Evolutionary conservation across 2,888 invertebrate species (phyloP).

Genomic region (Xylota segnis): DNA sequence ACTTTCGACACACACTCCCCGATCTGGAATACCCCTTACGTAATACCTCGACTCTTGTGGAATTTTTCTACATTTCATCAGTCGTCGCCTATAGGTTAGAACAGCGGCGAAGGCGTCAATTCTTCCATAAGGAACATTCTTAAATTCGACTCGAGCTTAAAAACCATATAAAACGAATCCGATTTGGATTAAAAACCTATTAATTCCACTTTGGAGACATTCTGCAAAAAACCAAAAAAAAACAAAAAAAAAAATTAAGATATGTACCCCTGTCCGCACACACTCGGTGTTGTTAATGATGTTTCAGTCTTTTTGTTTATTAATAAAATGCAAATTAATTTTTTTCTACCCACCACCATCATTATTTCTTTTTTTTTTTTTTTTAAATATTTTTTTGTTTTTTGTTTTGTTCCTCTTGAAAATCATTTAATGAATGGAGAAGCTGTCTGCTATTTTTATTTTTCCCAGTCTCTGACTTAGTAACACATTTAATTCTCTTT

Average conservation of each 20-base stretch:
- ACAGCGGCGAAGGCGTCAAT: slow-evolving; percentile 17
- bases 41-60: neutral
- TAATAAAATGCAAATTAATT: slow-evolving; percentile 43
- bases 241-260: neutral
- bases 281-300: neutral
- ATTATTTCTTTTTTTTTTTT: slow-evolving; percentile 18
- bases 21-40: neutral
- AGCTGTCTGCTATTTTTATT: slow-evolving; percentile 25
- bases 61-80: neutral
- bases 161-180: neutral
- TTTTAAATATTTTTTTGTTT: neutral
- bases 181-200: slow-evolving; percentile 33
- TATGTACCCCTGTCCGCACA: neutral
- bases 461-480: slow-evolving; percentile 45
- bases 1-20: neutral
- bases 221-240: neutral
- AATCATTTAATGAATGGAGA: slow-evolving; percentile 52
- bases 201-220: slow-evolving; percentile 24
- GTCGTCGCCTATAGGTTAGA: neutral
- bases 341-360: slow-evolving; percentile 34
- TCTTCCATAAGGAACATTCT: slow-evolving; percentile 1
- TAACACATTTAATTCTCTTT: slow-evolving; percentile 35
- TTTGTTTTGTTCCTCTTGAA: slow-evolving; percentile 1
- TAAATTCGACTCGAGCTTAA: neutral
- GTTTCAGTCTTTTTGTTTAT: slow-evolving; percentile 31